These are phyloP conservation scores for Pinna nobilis DNA, from an alignment of 1,140 invertebrate genomes.

Conservation along the genomic window DNA sequence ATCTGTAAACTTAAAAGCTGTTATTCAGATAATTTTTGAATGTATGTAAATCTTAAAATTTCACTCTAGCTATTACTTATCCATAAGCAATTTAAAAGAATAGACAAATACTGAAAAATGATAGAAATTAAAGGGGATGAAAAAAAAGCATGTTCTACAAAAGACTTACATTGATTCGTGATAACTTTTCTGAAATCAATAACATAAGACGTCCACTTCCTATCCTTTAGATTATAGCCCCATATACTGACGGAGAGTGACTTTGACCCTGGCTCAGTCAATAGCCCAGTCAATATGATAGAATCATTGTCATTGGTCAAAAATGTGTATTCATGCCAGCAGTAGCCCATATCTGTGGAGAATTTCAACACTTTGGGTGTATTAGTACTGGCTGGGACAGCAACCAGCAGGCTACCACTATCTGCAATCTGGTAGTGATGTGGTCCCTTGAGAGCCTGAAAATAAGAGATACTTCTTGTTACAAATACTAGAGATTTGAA, in stretches of 20 bases:
- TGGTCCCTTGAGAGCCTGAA: slow-evolving; percentile 69
- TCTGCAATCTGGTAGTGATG: slow-evolving; percentile 73
- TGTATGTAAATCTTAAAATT: too few relatives aligned
- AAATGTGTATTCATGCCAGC: slow-evolving; percentile 72
- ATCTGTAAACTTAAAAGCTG: too few relatives aligned
- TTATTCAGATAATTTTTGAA: too few relatives aligned
- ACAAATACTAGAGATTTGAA: not conserved
- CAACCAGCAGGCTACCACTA: slow-evolving; percentile 72
- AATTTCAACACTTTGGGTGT: slow-evolving; percentile 84
- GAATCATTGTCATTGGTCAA: slow-evolving; percentile 79
- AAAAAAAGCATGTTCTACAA: too few relatives aligned
- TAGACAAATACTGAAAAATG: too few relatives aligned
- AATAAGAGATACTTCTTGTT: not conserved
- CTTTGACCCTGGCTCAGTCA: slow-evolving; percentile 71
- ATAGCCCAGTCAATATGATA: slow-evolving; percentile 91
- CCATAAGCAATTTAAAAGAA: too few relatives aligned
- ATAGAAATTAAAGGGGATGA: too few relatives aligned
- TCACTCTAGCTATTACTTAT: too few relatives aligned
- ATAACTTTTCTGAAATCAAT: slow-evolving; percentile 68
- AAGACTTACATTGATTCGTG: slow-evolving; percentile 60
- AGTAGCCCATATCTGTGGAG: slow-evolving; percentile 70
- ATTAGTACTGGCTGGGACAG: slow-evolving; percentile 79
- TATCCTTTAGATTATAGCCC: slow-evolving; percentile 77
- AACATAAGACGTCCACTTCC: slow-evolving; percentile 66
- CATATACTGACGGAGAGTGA: slow-evolving; percentile 84